Base-by-base conservation (phyloP, 2,797 vertebrate genomes). In the Pseudotriccus pelzelni region DNA sequence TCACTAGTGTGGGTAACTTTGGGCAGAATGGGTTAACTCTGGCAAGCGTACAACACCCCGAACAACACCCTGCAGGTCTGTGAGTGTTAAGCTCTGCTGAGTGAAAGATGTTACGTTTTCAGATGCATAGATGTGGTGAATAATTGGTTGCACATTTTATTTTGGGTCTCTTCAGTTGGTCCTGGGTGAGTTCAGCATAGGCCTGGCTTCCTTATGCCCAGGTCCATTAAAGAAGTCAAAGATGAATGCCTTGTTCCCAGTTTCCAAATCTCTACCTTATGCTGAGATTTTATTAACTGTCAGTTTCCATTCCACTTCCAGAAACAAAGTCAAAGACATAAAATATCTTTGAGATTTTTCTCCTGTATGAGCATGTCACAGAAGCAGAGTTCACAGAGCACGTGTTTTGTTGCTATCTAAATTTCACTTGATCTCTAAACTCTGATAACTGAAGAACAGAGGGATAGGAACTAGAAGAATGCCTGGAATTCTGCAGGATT, bases 71-170 rank as follows among this genome's bases (percentile, higher is more conserved):
- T 58, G 68, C 60, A 89, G 77, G 32, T 53, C 72, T 85, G 39
- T 41, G 66, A 85, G 62, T 41, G 19, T 37, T 78, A 25, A 81
- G 49, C 24, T 67, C 12, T 32, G 47, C 46, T 58, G 55, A 85
- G 67, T 22, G 5, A 62, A 44, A 67, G 55, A 87, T 67, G 24
- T 20, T n/a, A 66, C 34, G 16, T 83, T 78, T 94, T 91, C 72
- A 73, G 76, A 70, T 75, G 76, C 83, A 59, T 9, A 78, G 58
- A 52, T 78, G 36, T 41, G 20, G 55, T 84, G 66, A 95, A 93
- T 86, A 88, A 95, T 86, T 94, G 69, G 94, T 87, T 53, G 23
- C n/a, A 74, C 10, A 66, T 74, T 53, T 80, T 91, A 64, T 86
- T 94, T 59, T 84, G 47, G 12, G 36, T 70, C 34, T 82, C 41